Evolutionary conservation across 2,888 invertebrate species (phyloP).

Genomic region (Cremastinae sp.): DNA sequence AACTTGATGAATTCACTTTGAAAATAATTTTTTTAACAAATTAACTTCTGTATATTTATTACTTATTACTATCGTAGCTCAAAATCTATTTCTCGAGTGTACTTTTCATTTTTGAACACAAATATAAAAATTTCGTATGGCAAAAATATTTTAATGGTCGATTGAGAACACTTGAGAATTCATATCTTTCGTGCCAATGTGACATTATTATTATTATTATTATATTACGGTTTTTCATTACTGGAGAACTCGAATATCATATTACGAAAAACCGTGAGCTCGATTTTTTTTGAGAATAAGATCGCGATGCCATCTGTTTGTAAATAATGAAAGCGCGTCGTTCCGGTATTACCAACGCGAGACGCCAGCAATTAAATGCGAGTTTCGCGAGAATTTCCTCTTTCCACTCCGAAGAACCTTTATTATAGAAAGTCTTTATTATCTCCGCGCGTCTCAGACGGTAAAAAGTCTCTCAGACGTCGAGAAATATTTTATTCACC

Average conservation of each 20-base stretch:
- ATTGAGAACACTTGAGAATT: too few species aligned
- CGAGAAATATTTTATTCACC: slow-evolving; percentile 5
- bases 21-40: too few species aligned
- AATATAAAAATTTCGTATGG: too few species aligned
- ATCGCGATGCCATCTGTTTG: slow-evolving; percentile 1
- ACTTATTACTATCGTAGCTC: too few species aligned
- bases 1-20: too few species aligned
- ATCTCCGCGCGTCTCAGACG: slow-evolving; percentile 22
- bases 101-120: too few species aligned
- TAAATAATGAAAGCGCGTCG: slow-evolving; percentile 1
- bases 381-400: slow-evolving; percentile 32
- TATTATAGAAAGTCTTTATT: not conserved
- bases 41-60: too few species aligned
- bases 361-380: slow-evolving; percentile 33
- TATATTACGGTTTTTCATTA: too few species aligned
- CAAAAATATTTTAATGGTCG: too few species aligned
- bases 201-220: too few species aligned
- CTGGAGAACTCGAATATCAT: not conserved
- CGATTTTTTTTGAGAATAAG: not conserved
- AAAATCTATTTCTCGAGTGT: too few species aligned
- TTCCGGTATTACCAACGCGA: not conserved
- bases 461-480: slow-evolving; percentile 21
- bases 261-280: not conserved
- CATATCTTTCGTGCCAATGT: too few species aligned
- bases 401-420: slow-evolving; percentile 1